These are phyloP conservation scores for Plutomurus gul DNA, from an alignment of 1,140 invertebrate genomes.

Conservation along the genomic window DNA sequence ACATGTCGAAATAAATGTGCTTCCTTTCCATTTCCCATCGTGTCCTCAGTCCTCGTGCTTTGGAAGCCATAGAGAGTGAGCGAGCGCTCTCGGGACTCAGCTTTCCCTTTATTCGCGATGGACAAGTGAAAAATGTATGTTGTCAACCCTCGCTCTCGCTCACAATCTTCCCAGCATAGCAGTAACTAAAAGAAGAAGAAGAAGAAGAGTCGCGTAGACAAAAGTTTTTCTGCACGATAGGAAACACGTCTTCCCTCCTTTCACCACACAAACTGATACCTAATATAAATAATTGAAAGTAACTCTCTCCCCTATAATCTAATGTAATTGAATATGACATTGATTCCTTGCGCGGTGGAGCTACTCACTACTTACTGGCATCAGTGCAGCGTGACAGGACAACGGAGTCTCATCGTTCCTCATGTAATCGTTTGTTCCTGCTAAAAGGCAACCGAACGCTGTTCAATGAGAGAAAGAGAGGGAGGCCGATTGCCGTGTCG, in stretches of 20 bases:
- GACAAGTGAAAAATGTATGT: background rate
- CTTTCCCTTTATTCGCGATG: background rate
- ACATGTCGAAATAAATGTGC: constrained; percentile 18
- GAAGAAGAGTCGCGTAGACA: background rate
- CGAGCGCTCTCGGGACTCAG: background rate
- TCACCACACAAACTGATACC: too few relatives aligned
- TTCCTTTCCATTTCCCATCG: background rate
- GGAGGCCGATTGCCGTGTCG: too few relatives aligned
- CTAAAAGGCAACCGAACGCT: background rate
- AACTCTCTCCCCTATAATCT: too few relatives aligned
- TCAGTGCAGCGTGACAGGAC: background rate
- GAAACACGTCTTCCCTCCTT: background rate
- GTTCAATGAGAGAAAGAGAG: background rate
- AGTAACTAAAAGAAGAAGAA: background rate
- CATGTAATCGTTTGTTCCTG: background rate
- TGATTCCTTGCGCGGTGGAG: background rate
- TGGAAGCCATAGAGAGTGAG: background rate
- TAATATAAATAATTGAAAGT: constrained; percentile 14
- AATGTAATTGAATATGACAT: constrained; percentile 14
- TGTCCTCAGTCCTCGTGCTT: background rate
- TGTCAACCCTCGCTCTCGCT: background rate
- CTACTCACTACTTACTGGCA: background rate
- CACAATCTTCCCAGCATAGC: background rate
- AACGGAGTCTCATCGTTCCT: background rate
- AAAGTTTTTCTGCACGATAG: background rate